These are phyloP conservation scores for Thunnus thynnus DNA, from an alignment of 2,113 vertebrate genomes.

Conservation along the genomic window DNA sequence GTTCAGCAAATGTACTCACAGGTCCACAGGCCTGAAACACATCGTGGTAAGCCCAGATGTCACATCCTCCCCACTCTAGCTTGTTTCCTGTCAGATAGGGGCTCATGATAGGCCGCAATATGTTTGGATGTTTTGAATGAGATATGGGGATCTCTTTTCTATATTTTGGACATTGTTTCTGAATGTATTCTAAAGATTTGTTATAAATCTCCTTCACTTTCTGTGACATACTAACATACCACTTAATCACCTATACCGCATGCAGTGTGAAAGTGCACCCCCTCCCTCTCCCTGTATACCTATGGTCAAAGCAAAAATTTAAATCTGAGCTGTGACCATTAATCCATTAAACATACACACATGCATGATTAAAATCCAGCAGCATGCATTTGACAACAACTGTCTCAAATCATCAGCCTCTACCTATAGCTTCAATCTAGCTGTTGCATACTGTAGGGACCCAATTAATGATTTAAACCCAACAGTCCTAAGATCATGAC, in stretches of 20 bases:
- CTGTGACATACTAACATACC: not conserved
- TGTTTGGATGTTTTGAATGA: not conserved
- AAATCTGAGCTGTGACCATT: constrained; percentile 14
- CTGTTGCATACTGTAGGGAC: constrained; percentile 1
- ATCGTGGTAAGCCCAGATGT: constrained; percentile 35
- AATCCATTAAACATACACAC: constrained; percentile 17
- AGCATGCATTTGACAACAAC: not conserved
- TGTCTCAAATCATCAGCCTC: constrained; percentile 11
- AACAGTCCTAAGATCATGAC: constrained; percentile 47
- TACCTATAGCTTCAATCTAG: not conserved
- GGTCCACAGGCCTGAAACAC: constrained; percentile 3
- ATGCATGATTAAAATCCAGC: constrained; percentile 19
- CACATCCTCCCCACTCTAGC: not conserved
- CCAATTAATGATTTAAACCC: constrained; percentile 56
- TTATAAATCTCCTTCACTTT: not conserved
- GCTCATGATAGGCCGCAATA: not conserved
- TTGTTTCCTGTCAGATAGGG: constrained; percentile 49
- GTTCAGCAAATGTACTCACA: constrained; percentile 10
- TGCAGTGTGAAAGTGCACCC: not conserved
- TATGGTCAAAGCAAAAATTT: constrained; percentile 17
- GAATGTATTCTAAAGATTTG: not conserved
- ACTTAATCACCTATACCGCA: not conserved
- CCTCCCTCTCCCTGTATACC: not conserved
- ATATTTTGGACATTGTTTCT: not conserved
- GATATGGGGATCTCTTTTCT: not conserved